Conservation (phyloP, 2,888 invertebrate genomes). For the Miltochrista miniata region DNA sequence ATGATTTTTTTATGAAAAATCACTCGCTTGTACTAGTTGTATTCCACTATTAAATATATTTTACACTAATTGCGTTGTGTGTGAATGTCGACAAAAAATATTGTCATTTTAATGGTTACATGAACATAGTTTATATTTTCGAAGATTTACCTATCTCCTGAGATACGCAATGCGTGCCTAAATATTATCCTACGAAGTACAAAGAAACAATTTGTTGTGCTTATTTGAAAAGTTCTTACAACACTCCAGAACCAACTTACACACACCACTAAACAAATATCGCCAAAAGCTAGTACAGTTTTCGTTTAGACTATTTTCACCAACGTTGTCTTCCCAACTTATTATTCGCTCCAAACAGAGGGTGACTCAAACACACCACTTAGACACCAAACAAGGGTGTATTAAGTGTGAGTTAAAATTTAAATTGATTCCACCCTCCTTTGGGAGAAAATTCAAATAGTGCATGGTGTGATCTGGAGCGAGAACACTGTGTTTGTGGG, state of each 20-base stretch:
- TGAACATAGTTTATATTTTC: too few relatives aligned
- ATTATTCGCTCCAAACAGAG: slow-evolving; percentile 78
- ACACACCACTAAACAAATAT: slow-evolving; percentile 20
- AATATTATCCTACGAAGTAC: too few relatives aligned
- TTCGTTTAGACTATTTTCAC: slow-evolving; percentile 41
- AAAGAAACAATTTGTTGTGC: too few relatives aligned
- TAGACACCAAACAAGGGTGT: slow-evolving; percentile 84
- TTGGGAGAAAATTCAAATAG: slow-evolving; percentile 78
- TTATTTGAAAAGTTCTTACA: too few relatives aligned
- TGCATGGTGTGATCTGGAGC: slow-evolving; percentile 79
- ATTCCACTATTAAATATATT: too few relatives aligned
- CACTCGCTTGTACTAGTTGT: too few relatives aligned
- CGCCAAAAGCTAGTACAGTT: slow-evolving; percentile 42
- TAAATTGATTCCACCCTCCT: slow-evolving; percentile 82
- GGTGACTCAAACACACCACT: slow-evolving; percentile 82
- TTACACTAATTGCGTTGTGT: too few relatives aligned
- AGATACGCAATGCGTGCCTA: too few relatives aligned
- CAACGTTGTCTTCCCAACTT: slow-evolving; percentile 75
- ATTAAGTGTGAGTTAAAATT: slow-evolving; percentile 84
- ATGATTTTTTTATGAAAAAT: too few relatives aligned
- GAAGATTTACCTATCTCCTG: too few relatives aligned
- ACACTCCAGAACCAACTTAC: slow-evolving; percentile 3
- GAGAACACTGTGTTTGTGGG: slow-evolving; percentile 75
- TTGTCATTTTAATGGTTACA: too few relatives aligned
- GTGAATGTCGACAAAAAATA: too few relatives aligned